A percentile compares a stretch with the other conserved stretches of the same genome.
Evolutionary conservation across 92 coral and sea anemone species (phyloP).

Genomic region (Palythoa grandis): DNA sequence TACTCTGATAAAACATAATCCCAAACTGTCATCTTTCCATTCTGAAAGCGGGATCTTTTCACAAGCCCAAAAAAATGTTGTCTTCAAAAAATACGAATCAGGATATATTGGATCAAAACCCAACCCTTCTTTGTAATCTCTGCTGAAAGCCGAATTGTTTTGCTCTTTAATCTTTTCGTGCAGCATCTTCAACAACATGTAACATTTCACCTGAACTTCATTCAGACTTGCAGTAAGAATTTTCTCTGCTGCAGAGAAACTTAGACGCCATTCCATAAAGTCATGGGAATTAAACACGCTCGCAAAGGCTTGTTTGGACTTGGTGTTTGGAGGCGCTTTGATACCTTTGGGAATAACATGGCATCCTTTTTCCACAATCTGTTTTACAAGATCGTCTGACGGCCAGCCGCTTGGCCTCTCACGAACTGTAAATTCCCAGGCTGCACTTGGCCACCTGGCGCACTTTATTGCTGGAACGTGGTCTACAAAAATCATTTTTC

Average conservation of each 20-base stretch:
- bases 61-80: constrained; percentile 29
- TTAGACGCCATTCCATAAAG: constrained; percentile 22
- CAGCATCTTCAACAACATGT: constrained; percentile 11
- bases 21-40: constrained; percentile 36
- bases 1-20: constrained; percentile 9
- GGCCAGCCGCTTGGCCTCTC: constrained; percentile 34
- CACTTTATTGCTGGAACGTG: constrained; percentile 27
- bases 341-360: constrained; percentile 14
- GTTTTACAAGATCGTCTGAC: neutral
- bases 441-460: constrained; percentile 12
- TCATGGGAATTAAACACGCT: neutral
- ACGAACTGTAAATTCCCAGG: constrained; percentile 29
- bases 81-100: neutral
- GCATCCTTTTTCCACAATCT: constrained; percentile 15
- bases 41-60: constrained; percentile 14
- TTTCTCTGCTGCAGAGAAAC: constrained; percentile 27
- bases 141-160: neutral
- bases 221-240: constrained; percentile 8
- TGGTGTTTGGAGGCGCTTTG: constrained; percentile 1
- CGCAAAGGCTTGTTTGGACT: neutral
- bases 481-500: constrained; percentile 5
- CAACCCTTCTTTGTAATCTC: neutral
- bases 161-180: neutral
- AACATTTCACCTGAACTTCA: constrained; percentile 13
- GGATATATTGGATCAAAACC: neutral